Conservation (phyloP, 92 coral and sea anemone genomes). For the Epizoanthus scotinus region DNA sequence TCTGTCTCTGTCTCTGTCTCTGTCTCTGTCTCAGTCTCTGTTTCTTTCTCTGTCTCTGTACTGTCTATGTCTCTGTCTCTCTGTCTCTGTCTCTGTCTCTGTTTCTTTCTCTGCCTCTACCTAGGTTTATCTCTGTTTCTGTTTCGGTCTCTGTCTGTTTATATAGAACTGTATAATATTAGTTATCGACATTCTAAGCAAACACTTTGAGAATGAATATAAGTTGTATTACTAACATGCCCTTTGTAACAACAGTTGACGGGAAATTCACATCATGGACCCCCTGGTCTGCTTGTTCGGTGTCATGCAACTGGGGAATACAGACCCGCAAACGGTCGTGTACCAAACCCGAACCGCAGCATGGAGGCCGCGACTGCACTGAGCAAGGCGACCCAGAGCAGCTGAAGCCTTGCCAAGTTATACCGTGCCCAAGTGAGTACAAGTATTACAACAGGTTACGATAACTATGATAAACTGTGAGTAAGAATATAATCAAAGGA, state of each 20-base stretch:
- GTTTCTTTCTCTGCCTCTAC: too few relatives aligned
- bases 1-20: too few relatives aligned
- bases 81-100: too few relatives aligned
- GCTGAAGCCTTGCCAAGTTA: slow-evolving; percentile 86
- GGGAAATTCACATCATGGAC: slow-evolving; percentile 93
- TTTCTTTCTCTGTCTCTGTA: too few relatives aligned
- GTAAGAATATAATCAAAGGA: too few relatives aligned
- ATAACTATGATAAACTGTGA: neutral
- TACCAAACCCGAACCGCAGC: slow-evolving; percentile 92
- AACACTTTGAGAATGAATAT: too few relatives aligned
- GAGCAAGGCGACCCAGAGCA: slow-evolving; percentile 92
- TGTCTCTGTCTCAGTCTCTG: too few relatives aligned
- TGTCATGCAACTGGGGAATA: slow-evolving; percentile 87
- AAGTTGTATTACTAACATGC: neutral
- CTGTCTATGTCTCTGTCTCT: too few relatives aligned
- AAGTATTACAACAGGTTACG: neutral
- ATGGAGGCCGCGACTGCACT: slow-evolving; percentile 98
- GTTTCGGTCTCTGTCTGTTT: too few relatives aligned
- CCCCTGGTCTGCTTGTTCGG: slow-evolving; percentile 92
- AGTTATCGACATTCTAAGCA: neutral
- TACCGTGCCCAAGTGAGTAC: slow-evolving; percentile 93
- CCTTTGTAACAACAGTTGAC: slow-evolving; percentile 63
- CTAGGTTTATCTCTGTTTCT: too few relatives aligned
- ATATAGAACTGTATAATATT: too few relatives aligned
- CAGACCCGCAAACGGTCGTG: slow-evolving; percentile 88